Evolutionary conservation across 2,797 vertebrate species (phyloP).

Genomic region (Danio jaintianensis): DNA sequence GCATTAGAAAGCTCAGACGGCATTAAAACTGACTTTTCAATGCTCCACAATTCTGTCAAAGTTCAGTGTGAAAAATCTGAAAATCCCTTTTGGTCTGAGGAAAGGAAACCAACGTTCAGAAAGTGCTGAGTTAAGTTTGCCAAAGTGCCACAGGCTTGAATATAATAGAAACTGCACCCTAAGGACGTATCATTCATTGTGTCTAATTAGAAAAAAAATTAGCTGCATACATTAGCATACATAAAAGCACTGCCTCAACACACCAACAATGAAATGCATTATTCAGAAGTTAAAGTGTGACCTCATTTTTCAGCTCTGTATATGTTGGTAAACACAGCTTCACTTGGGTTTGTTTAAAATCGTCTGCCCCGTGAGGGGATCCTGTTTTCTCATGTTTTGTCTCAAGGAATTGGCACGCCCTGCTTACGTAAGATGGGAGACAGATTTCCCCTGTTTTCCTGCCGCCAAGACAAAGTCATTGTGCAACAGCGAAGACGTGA

Average conservation of each 20-base stretch:
- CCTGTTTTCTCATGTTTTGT: constrained; percentile 30
- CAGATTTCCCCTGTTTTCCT: constrained; percentile 17
- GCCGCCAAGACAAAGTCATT: constrained; percentile 21
- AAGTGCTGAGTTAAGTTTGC: constrained; percentile 8
- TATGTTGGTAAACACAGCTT: constrained; percentile 27
- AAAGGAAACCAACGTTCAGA: background rate
- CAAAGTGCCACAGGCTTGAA: background rate
- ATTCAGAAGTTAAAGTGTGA: background rate
- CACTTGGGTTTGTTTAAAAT: background rate
- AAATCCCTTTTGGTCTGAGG: background rate
- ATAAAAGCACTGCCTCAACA: constrained; percentile 29
- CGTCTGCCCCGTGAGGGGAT: background rate
- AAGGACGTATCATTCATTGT: background rate
- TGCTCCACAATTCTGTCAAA: background rate
- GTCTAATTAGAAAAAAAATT: constrained; percentile 35
- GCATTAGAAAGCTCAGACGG: background rate
- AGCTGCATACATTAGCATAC: constrained; percentile 44
- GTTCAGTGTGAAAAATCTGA: constrained; percentile 6
- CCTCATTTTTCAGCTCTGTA: constrained; percentile 18
- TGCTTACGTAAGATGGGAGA: constrained; percentile 26
- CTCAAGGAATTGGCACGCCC: constrained; percentile 6
- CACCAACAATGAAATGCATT: constrained; percentile 16
- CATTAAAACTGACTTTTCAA: background rate
- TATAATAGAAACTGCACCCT: background rate
- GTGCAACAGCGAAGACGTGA: constrained; percentile 23